Evolutionary conservation across 2,888 invertebrate species (phyloP), one percentile per base, ranked within the genome.

Genomic region (Pseudococcus longispinus): DNA sequence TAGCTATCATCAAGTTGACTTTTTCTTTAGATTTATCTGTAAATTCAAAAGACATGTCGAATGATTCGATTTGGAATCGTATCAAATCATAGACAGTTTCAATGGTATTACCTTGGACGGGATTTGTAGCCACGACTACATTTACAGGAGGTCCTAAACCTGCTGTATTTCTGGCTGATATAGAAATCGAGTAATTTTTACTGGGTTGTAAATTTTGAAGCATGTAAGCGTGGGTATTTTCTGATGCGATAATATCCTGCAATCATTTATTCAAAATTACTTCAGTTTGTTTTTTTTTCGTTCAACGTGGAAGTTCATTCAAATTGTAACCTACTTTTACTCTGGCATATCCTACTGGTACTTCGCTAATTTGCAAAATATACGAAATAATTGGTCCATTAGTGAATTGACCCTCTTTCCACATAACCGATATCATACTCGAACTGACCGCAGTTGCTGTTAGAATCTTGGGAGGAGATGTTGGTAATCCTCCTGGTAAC

Each of bases 331-430:
- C n/a, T 91, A 95, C 95, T 93, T 94, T 94, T 89, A 95, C 92
- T 88, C 93, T 93, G 89, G 93, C 93, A 89, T 92, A 92, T 88
- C 93, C 93, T 89, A 92, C 92, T 44, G 92, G 92, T 82, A 92
- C 91, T 89, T 93, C 92, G 29, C 92, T 92, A 80, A 97, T 93
- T 89, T 94, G 93, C 88, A 97, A 92, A 89, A 95, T 95, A 91
- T 97, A 98, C 89, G 96, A 96, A 88, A 96, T 93, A 89, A 98
- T 93, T 65, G 96, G 96, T 88, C 96, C 97, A 91, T 97, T 97
- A 85, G 95, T 95, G 90, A 95, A 96, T 86, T 93, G 93, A 20
- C 97, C 97, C 20, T 96, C 95, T 90, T 94, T 94, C 97, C 97
- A 98, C 89, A 95, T 95, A 88, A 98, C 93, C 88, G 96, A 96